A percentile compares a stretch with the other conserved stretches of the same genome.
Evolutionary conservation across 2,888 invertebrate species (phyloP).

Genomic region (Lasioglossum vierecki): DNA sequence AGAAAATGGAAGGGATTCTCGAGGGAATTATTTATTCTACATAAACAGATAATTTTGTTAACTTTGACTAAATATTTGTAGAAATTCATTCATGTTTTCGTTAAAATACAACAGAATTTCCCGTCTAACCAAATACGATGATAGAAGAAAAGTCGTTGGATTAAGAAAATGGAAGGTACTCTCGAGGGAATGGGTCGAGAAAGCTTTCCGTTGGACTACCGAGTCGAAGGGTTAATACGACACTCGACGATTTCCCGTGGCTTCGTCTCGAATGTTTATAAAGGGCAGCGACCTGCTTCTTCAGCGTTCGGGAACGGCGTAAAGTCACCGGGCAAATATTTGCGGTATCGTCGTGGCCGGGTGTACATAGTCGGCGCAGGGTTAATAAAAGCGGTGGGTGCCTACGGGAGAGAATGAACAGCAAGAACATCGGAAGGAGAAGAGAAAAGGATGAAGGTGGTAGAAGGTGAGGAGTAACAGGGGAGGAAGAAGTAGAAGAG

Average conservation of each 20-base stretch:
- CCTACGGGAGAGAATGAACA: conserved; percentile 10
- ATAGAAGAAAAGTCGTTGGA: background rate
- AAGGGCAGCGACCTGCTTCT: conserved; percentile 64
- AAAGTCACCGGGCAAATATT: conserved; percentile 67
- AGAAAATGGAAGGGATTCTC: too few species aligned
- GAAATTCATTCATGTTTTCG: too few species aligned
- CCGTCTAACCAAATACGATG: background rate
- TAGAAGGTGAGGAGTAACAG: background rate
- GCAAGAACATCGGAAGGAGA: background rate
- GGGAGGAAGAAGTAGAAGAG: background rate
- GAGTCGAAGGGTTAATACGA: background rate
- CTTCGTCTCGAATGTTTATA: conserved; percentile 43
- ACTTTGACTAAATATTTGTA: too few species aligned
- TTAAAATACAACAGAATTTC: too few species aligned
- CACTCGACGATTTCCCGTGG: conserved; percentile 12
- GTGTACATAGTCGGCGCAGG: conserved; percentile 53
- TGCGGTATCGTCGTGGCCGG: conserved; percentile 67
- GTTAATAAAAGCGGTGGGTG: conserved; percentile 67
- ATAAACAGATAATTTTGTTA: too few species aligned
- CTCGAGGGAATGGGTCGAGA: background rate
- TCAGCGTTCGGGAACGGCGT: conserved; percentile 36
- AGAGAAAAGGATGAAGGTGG: background rate
- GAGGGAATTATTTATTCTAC: too few species aligned
- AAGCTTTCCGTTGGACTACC: background rate
- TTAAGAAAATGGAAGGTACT: background rate